Evolutionary conservation across 1,140 invertebrate species (phyloP), one percentile per base, ranked within the genome.

Genomic region (Hermatobates lingyangjiaoensis): DNA sequence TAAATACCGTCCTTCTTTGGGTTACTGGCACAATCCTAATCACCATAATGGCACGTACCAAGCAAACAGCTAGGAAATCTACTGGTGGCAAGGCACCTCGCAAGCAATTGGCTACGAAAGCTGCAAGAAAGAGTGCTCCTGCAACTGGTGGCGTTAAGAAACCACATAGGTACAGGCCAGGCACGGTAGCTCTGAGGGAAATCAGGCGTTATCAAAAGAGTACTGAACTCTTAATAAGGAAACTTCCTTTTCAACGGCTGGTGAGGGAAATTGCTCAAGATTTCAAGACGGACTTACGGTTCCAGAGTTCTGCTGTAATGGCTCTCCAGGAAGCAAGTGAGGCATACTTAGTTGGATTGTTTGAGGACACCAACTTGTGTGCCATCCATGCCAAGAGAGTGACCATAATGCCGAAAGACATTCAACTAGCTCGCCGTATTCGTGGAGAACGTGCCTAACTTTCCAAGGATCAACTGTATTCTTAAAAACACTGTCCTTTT

Each of bases 11-110:
- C n/a, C n/a, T n/a, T n/a, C n/a, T n/a, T n/a, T n/a, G n/a, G n/a
- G n/a, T n/a, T n/a, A n/a, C n/a, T n/a, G n/a, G n/a, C n/a, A n/a
- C n/a, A n/a, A n/a, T n/a, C n/a, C n/a, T n/a, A n/a, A n/a, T n/a
- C n/a, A n/a, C n/a, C n/a, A n/a, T n/a, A n/a, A n/a, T 79, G 76
- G 75, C 84, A 48, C 80, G 84, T 79, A 89, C 85, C n/a, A 89
- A 89, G 73, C 86, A 89, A 65, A 88, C 84, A 21, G 84, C 84
- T 28, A 79, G 85, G 71, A 85, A 85, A 69, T 83, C 80, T 1
- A 86, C 81, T 38, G 83, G 82, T 68, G n/a, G 84, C 54, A 88
- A 89, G 67, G 87, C 85, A 52, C 86, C 85, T 26, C 73, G 86
- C 39, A 90, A 90, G 66, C 86, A 90, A 59, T 66, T 90, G 62